Evolutionary conservation across 2,888 invertebrate genomes (phyloP), one percentile per base, ranked within the genome.

Genomic region (Chaetogeoica ovagalla): DNA sequence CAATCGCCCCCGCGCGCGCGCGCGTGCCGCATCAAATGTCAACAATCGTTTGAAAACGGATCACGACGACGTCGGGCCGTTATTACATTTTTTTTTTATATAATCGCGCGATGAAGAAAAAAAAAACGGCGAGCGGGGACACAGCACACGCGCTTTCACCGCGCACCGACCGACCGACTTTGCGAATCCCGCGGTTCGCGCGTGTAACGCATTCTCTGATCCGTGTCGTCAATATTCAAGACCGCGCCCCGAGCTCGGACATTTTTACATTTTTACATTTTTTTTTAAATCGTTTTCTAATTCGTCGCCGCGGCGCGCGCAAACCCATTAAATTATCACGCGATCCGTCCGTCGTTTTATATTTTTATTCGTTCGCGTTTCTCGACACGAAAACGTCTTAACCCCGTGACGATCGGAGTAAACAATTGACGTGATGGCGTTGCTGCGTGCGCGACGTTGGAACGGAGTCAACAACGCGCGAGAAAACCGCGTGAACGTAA

Each of bases 101-200:
- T 70, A 79, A 79, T 39, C 62, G 39, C 59, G 39, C 59, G 70
- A 79, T 63, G 79, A 70, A 63, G 71, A 79, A 70, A n/a, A n/a
- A n/a, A n/a, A n/a, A n/a, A n/a, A n/a, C n/a, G n/a, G n/a, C n/a
- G n/a, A n/a, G n/a, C n/a, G n/a, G n/a, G n/a, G n/a, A n/a, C n/a
- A n/a, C 23, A 57, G 30, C 39, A 17, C 39, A 55, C 55, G 19
- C 69, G 79, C 79, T 79, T 79, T 79, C 79, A 79, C 79, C 79
- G 57, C 79, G 69, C 39, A n/a, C n/a, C n/a, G 79, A 79, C 79
- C 62, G n/a, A n/a, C n/a, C n/a, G n/a, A 63, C 55, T 70, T 70
- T 70, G 62, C 62, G 23, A 66, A 77, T 60, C 30, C 30, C 1
- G 30, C 30, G 30, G 30, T 30, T 30, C 30, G 30, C 30, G 4